Base-by-base conservation (phyloP, 2,113 vertebrate species). In the Anhinga anhinga region DNA sequence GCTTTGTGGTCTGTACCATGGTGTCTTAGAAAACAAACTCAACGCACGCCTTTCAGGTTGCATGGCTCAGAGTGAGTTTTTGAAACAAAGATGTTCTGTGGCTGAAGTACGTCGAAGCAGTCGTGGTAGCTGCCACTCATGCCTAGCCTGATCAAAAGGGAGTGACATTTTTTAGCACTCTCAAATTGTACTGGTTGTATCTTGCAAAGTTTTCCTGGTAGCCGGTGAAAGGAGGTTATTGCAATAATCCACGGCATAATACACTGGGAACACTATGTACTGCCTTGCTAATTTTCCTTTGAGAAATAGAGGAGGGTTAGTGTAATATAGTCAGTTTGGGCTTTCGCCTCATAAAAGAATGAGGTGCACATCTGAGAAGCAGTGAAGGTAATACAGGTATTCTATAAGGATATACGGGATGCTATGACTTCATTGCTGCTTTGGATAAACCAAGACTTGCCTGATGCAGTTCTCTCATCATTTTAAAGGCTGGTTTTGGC, bases 41-140 rank as follows among this genome's bases (percentile, higher is more conserved):
- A 7, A 9, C 1, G 22, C 8, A 8, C 5, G 1, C 50, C 29
- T 66, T 81, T 16, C 29, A 15, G 0, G 0, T 11, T 20, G 20
- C 3, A 4, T 23, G 49, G 20, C 23, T 77, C 0, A 0, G 21
- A 15, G 32, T 2, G 21, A 40, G 12, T 7, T 14, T 71, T 47
- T 40, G 7, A 61, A 61, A 34, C 3, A 10, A 8, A 20, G 9
- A 5, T 25, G 10, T 61, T 69, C 62, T 36, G 34, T 44, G 50
- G 8, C 34, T 53, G 34, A 56, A 61, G 53, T 10, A 2, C 15
- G 3, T 36, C 5, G 2, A 7, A 63, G 25, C 13, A 71, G 25
- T 27, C 2, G 0, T 4, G 34, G 34, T 6, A 65, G 21, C 19
- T 52, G 25, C 26, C 19, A 6, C 26, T 70, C 10, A 4, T 38